Conservation (phyloP, 2,113 vertebrate genomes). For the Coryphaenoides rupestris region DNA sequence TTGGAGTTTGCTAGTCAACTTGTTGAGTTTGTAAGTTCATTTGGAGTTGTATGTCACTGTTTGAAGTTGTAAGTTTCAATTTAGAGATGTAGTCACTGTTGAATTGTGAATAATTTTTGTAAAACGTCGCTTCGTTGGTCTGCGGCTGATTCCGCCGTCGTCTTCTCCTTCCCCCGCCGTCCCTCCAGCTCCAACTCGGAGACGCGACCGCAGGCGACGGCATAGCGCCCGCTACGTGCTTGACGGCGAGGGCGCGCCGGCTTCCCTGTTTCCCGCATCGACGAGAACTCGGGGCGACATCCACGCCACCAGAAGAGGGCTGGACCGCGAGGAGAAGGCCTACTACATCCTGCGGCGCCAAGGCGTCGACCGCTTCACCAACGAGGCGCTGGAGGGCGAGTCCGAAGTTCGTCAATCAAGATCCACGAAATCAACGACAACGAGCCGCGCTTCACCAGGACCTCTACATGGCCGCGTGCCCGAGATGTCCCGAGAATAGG, state of each 20-base stretch:
- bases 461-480: constrained; percentile 84
- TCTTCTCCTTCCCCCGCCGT: constrained; percentile 16
- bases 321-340: constrained; percentile 93
- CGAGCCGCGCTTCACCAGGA: constrained; percentile 91
- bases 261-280: constrained; percentile 93
- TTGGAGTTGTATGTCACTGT: no score
- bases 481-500: constrained; percentile 93
- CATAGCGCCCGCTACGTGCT: constrained; percentile 88
- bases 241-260: constrained; percentile 93
- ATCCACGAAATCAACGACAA: constrained; percentile 98
- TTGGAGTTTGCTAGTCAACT: no score
- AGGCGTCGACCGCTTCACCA: constrained; percentile 86
- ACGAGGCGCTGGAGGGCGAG: constrained; percentile 88
- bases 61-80: no score
- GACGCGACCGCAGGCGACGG: constrained; percentile 88
- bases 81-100: not conserved
- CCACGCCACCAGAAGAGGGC: constrained; percentile 89
- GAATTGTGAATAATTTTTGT: no score
- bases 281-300: constrained; percentile 96
- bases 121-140: no score
- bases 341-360: constrained; percentile 89
- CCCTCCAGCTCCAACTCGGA: constrained; percentile 91
- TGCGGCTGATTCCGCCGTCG: no score
- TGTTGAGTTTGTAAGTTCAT: no score
- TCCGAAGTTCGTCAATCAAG: constrained; percentile 97